Evolutionary conservation across 1,140 invertebrate genomes (phyloP).

Genomic region (Drepana arcuata): DNA sequence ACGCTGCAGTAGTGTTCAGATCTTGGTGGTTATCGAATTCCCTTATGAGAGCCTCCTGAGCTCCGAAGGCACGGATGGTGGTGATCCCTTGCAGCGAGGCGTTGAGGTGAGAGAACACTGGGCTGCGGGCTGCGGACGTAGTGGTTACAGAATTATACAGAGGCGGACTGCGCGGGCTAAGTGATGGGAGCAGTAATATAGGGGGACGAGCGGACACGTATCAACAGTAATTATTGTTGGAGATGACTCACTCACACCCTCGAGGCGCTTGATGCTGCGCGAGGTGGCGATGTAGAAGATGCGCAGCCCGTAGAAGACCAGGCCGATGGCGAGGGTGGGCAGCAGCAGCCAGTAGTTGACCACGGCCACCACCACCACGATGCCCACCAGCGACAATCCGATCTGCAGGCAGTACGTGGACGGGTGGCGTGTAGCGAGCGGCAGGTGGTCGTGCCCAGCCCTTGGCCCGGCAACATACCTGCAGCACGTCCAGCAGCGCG

Average conservation of each 20-base stretch:
- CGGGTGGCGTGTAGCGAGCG: too few relatives aligned
- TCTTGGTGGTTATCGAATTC: constrained; percentile 88
- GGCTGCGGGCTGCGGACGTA: constrained; percentile 76
- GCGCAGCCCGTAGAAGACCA: constrained; percentile 83
- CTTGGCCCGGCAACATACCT: too few relatives aligned
- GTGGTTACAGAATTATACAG: not conserved
- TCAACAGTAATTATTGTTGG: too few relatives aligned
- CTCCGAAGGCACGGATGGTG: constrained; percentile 89
- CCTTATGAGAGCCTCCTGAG: constrained; percentile 82
- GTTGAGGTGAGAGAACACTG: constrained; percentile 90
- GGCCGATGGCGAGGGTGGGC: constrained; percentile 77
- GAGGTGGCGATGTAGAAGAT: constrained; percentile 87
- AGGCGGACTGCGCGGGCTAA: constrained; percentile 3
- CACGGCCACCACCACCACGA: constrained; percentile 81
- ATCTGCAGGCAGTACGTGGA: too few relatives aligned
- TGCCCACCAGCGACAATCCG: constrained; percentile 80
- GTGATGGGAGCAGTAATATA: too few relatives aligned
- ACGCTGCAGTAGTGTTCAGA: constrained; percentile 78
- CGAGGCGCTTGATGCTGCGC: constrained; percentile 88
- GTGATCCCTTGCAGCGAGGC: constrained; percentile 90
- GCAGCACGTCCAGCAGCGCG: constrained; percentile 79
- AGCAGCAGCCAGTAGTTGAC: constrained; percentile 84
- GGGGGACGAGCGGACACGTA: too few relatives aligned
- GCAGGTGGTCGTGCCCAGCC: too few relatives aligned
- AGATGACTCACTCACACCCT: constrained; percentile 86